Evolutionary conservation across 2,797 vertebrate species (phyloP), one percentile per base, ranked within the genome.

Genomic region (Petrocephalus sullivani): DNA sequence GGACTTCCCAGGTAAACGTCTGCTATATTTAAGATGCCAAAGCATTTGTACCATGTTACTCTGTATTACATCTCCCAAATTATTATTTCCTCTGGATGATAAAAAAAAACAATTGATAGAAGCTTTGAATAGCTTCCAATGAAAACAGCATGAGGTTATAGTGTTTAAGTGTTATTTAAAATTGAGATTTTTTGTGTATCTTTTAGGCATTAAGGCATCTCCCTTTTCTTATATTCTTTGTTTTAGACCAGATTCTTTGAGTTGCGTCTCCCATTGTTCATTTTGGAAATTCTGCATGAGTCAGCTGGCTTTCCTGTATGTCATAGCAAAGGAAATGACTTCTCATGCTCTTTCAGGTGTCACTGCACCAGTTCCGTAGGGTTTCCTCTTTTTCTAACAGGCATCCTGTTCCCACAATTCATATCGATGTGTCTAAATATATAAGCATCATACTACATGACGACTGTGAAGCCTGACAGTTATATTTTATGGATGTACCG

Each of bases 301-400:
- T 89, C 91, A 67, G 46, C 28, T 46, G 53, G 67, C 92, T 93
- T 93, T 94, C 94, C 93, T 93, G 92, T 91, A 87, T 89, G 89
- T 90, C 89, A 57, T 51, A 90, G 90, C 89, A 90, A 89, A 91
- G 91, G 92, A 93, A 92, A 91, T 91, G 89, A 21, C 85, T 88
- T 89, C 56, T 78, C 61, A 75, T 89, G 88, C 89, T 91, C 90
- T 89, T 90, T 87, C 87, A 87, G 67, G 67, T 91, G 89, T 91
- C 85, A 88, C 33, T 91, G 89, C 89, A 75, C 41, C 9, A 90
- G 89, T 92, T 93, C 92, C 90, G 92, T 89, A 83, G 89, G 90
- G 92, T 91, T 94, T 93, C 92, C 93, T 91, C 87, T 92, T 64
- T 67, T 87, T 88, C 90, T 21, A 88, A 83, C 88, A 91, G 87